Base-by-base conservation (phyloP, 1,140 invertebrate genomes). In the Danaus plexippus region DNA sequence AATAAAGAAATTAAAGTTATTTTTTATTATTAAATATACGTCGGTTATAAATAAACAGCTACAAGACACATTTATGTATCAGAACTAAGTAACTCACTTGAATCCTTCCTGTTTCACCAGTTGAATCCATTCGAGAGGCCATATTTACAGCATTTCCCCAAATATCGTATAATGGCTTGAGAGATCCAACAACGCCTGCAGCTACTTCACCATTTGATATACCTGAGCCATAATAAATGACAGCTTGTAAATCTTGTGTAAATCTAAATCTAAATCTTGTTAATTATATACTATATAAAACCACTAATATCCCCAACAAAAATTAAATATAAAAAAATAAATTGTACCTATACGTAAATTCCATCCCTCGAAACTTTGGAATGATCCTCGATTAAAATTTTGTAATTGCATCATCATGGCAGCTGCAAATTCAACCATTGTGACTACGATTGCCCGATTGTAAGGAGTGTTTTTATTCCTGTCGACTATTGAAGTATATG, bases 71-170 rank as follows among this genome's bases (percentile, higher is more conserved):
- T 32, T 32, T 32, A 32, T 4, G 5, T 32, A 32, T 32, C 5
- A 32, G 22, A 32, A 32, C 22, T 32, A 6, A 7, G 22, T 11
- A 52, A 47, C 13, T 69, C 80, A 94, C 93, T 80, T 96, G 94
- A 69, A 97, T 96, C 78, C 91, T 90, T 48, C 93, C 94, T 3
- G 91, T 88, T 63, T 91, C 82, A 15, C 95, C 95, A 0, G 93
- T 95, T 0, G 93, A 94, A 67, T 97, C 95, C 94, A 97, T 97
- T 67, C 97, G 89, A 8, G 95, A 97, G 1, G 96, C 96, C 90
- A 98, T 95, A 85, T 98, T 98, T 0, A 98, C 96, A 0, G 95
- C 93, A 85, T 98, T 94, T 0, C 96, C 96, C 96, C 96, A 97
- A 63, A 98, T 96, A 77, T 98, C 95, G 64, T 93, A 97, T 9